Evolutionary conservation across 2,113 vertebrate species (phyloP).

Genomic region (Potamarius usumacintae): DNA sequence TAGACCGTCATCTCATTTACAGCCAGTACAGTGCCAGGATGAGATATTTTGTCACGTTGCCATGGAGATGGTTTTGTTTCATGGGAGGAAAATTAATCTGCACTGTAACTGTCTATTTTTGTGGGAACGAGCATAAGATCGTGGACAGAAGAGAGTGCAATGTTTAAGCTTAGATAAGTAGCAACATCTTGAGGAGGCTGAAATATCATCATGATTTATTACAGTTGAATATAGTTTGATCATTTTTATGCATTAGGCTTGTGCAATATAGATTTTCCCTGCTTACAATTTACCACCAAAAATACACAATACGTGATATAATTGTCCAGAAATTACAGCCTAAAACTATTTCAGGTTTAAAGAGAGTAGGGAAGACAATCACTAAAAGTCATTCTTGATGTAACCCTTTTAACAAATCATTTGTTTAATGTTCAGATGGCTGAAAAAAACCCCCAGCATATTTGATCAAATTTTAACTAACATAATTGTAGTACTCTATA

Average conservation of each 20-base stretch:
- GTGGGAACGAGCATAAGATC: conserved; percentile 10
- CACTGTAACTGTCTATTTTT: conserved; percentile 41
- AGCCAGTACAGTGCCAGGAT: conserved; percentile 31
- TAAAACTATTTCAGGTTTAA: not conserved
- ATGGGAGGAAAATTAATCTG: conserved; percentile 35
- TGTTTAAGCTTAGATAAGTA: not conserved
- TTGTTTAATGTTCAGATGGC: not conserved
- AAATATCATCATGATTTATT: not conserved
- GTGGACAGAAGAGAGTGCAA: not conserved
- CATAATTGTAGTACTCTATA: not conserved
- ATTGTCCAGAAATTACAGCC: not conserved
- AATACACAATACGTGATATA: not conserved
- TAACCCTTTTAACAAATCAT: not conserved
- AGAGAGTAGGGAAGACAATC: not conserved
- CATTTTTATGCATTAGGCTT: not conserved
- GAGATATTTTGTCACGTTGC: conserved; percentile 35
- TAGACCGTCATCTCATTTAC: conserved; percentile 26
- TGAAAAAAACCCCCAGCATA: not conserved
- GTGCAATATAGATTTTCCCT: not conserved
- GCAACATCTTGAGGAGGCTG: not conserved
- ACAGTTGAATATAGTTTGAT: not conserved
- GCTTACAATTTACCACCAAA: not conserved
- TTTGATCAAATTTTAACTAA: not conserved
- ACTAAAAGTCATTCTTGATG: not conserved
- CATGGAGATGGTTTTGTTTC: conserved; percentile 41